A percentile compares a stretch with the other conserved stretches of the same genome.
Conservation (phyloP, 2,888 invertebrate genomes). For the Falcaria lacertinaria region DNA sequence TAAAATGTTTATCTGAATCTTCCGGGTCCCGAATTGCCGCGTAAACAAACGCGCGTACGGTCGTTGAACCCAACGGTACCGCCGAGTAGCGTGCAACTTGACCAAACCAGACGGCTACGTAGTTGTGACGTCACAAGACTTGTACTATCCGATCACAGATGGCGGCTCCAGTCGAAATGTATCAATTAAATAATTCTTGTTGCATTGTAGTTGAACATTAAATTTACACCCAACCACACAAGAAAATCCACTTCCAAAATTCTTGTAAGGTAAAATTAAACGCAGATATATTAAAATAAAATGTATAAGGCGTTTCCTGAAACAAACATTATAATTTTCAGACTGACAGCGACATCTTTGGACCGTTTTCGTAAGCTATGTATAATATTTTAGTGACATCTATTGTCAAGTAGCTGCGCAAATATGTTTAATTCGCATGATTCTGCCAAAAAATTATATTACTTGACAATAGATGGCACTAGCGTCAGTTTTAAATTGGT, state of each 20-base stretch:
- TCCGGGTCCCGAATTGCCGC: constrained; percentile 47
- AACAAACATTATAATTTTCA: too few relatives aligned
- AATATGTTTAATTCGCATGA: too few relatives aligned
- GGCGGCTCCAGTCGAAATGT: constrained; percentile 20
- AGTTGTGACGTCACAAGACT: constrained; percentile 61
- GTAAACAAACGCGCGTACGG: constrained; percentile 62
- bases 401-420: constrained; percentile 9
- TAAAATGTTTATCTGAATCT: constrained; percentile 35
- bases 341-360: constrained; percentile 17
- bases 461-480: not conserved
- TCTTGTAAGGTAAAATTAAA: too few relatives aligned
- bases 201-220: too few relatives aligned
- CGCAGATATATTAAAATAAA: too few relatives aligned
- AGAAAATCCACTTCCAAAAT: too few relatives aligned
- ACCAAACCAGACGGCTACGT: constrained; percentile 47
- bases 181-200: not conserved
- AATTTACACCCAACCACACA: too few relatives aligned
- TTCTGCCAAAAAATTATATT: too few relatives aligned
- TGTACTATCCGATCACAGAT: constrained; percentile 43
- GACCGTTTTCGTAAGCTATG: constrained; percentile 11
- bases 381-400: constrained; percentile 14
- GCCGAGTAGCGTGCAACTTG: constrained; percentile 59
- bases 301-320: not conserved
- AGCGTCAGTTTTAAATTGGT: not conserved
- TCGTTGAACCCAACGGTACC: constrained; percentile 74